These are phyloP conservation scores for Scaptomyza graminum DNA, from an alignment of 1,140 invertebrate genomes.

Conservation along the genomic window DNA sequence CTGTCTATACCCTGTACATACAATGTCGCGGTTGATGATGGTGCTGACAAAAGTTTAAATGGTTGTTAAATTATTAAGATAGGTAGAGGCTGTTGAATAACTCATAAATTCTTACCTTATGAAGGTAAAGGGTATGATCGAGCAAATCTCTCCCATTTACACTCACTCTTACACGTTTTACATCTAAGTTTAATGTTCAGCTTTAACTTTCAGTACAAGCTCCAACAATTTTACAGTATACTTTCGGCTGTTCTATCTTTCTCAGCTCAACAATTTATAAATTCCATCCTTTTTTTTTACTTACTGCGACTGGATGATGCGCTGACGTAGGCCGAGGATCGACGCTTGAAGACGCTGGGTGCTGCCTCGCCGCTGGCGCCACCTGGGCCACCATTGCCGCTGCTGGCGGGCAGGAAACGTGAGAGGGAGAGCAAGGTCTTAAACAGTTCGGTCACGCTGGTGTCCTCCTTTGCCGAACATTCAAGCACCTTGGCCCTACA, in stretches of 20 bases:
- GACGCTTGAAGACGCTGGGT: constrained; percentile 87
- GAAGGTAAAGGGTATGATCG: no score
- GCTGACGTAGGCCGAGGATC: constrained; percentile 90
- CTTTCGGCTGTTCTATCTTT: not conserved
- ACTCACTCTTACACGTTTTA: no score
- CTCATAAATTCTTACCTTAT: no score
- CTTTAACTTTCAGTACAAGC: constrained; percentile 6
- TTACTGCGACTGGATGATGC: constrained; percentile 85
- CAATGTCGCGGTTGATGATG: not conserved
- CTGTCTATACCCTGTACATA: not conserved
- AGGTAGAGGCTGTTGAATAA: no score
- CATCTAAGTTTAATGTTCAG: not conserved
- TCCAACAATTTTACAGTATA: constrained; percentile 11
- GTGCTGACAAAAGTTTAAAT: not conserved
- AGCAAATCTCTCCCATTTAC: no score
- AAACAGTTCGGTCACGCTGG: constrained; percentile 91
- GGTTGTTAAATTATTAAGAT: no score
- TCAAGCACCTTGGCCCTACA: constrained; percentile 90
- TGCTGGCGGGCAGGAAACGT: constrained; percentile 86
- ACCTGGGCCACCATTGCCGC: constrained; percentile 83
- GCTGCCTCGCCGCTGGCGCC: constrained; percentile 85
- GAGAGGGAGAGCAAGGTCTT: constrained; percentile 89
- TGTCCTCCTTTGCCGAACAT: constrained; percentile 92
- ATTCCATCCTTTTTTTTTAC: constrained; percentile 34
- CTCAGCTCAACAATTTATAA: constrained; percentile 4